Conservation (phyloP, 2,797 vertebrate species). For the Peromyscus melanophrys region DNA sequence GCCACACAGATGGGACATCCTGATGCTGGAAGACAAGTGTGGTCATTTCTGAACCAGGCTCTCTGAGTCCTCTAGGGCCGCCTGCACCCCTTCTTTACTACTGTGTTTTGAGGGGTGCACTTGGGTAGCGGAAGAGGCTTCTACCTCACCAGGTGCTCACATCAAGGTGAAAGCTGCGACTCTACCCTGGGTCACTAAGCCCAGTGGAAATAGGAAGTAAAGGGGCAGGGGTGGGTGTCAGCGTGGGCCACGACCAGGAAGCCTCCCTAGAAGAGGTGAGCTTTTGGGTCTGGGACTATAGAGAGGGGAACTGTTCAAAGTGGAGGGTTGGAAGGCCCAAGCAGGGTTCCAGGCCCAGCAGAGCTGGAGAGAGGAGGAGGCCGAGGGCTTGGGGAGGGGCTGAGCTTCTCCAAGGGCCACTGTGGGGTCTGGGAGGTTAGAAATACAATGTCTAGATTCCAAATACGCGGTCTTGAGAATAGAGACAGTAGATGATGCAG, state of each 20-base stretch:
- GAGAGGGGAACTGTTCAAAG: background rate
- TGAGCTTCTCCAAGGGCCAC: background rate
- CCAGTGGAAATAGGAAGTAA: background rate
- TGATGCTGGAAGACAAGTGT: background rate
- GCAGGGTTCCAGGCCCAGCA: background rate
- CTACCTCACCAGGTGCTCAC: no score
- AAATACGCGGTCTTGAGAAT: background rate
- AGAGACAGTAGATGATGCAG: background rate
- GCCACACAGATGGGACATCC: background rate
- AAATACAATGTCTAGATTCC: background rate
- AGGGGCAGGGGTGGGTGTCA: no score
- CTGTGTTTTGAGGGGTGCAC: background rate
- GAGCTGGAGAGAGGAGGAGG: background rate
- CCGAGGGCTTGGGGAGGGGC: background rate
- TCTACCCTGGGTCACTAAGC: background rate
- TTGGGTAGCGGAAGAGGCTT: background rate
- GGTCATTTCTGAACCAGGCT: background rate
- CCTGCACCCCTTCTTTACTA: background rate
- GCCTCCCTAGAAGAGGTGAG: background rate
- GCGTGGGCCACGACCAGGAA: background rate
- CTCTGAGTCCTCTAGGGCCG: background rate
- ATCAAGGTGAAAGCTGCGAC: background rate
- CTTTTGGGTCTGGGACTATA: background rate
- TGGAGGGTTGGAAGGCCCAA: background rate
- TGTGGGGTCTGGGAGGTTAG: background rate